Percentiles rank a stretch among this genome's conserved stretches.
Conservation (phyloP, 2,888 invertebrate genomes). For the Lagria hirta region DNA sequence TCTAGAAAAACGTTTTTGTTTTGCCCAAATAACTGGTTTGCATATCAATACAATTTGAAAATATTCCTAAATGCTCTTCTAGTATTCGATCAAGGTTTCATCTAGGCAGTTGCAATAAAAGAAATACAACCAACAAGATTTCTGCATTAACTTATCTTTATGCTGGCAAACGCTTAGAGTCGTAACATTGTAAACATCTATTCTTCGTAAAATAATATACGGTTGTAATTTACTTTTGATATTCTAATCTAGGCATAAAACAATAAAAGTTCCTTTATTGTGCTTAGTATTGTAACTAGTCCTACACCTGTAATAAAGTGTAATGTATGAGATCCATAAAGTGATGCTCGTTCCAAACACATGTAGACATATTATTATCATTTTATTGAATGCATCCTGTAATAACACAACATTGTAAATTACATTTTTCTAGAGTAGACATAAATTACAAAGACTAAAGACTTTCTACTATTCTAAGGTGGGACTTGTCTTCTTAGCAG, state of each 20-base stretch:
- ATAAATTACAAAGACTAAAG: slow-evolving; percentile 16
- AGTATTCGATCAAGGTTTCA: too few relatives aligned
- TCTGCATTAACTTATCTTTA: slow-evolving; percentile 26
- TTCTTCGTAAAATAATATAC: slow-evolving; percentile 16
- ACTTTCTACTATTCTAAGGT: slow-evolving; percentile 15
- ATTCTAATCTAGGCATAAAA: slow-evolving; percentile 23
- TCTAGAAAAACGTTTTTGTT: too few relatives aligned
- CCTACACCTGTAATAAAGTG: slow-evolving; percentile 18
- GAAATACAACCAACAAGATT: slow-evolving; percentile 22
- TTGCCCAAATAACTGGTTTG: too few relatives aligned
- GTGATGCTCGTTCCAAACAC: slow-evolving; percentile 25
- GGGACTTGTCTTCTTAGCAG: slow-evolving; percentile 7
- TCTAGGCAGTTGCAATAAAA: slow-evolving; percentile 15
- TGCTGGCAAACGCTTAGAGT: slow-evolving; percentile 11
- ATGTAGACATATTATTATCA: slow-evolving; percentile 30
- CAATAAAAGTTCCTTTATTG: slow-evolving; percentile 23
- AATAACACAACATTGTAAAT: slow-evolving; percentile 27
- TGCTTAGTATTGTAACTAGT: slow-evolving; percentile 13
- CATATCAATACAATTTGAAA: too few relatives aligned
- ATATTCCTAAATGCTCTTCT: too few relatives aligned
- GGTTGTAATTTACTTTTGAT: slow-evolving; percentile 24
- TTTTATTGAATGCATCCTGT: slow-evolving; percentile 29
- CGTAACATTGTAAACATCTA: slow-evolving; percentile 19
- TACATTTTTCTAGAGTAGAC: slow-evolving; percentile 22
- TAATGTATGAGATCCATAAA: slow-evolving; percentile 24